Evolutionary conservation across 2,888 invertebrate genomes (phyloP).

Genomic region (Byasa hedistus): DNA sequence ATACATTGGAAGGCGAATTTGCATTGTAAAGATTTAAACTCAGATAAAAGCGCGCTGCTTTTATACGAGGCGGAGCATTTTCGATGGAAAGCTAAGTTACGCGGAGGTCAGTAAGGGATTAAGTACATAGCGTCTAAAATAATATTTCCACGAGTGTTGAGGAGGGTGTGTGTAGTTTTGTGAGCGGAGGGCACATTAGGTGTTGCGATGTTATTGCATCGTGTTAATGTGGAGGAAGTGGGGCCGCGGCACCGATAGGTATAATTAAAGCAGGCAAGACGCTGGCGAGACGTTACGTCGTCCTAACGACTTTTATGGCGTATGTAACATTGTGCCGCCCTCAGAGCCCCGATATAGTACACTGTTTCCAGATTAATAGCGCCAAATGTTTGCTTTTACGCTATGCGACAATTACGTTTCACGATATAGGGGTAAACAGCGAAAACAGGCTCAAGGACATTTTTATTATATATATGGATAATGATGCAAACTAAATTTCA

Average conservation of each 20-base stretch:
- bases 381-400: constrained; percentile 73
- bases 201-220: constrained; percentile 67
- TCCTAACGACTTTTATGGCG: constrained; percentile 80
- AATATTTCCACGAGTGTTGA: constrained; percentile 18
- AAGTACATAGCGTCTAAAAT: constrained; percentile 8
- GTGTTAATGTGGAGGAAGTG: constrained; percentile 60
- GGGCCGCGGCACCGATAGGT: constrained; percentile 55
- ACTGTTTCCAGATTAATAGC: constrained; percentile 73
- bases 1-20: background rate
- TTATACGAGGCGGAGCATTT: constrained; percentile 12
- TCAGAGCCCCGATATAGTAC: constrained; percentile 68
- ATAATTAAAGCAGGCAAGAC: constrained; percentile 78
- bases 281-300: constrained; percentile 77
- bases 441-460: constrained; percentile 37
- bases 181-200: constrained; percentile 52
- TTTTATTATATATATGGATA: background rate
- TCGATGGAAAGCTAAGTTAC: constrained; percentile 14
- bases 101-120: constrained; percentile 15
- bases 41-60: constrained; percentile 10
- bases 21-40: background rate
- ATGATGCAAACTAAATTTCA: background rate
- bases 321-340: constrained; percentile 79
- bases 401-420: constrained; percentile 61
- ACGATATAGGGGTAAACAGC: constrained; percentile 57
- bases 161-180: constrained; percentile 33